Conservation (phyloP, 2,888 invertebrate species). For the Drosophila neotestacea region DNA sequence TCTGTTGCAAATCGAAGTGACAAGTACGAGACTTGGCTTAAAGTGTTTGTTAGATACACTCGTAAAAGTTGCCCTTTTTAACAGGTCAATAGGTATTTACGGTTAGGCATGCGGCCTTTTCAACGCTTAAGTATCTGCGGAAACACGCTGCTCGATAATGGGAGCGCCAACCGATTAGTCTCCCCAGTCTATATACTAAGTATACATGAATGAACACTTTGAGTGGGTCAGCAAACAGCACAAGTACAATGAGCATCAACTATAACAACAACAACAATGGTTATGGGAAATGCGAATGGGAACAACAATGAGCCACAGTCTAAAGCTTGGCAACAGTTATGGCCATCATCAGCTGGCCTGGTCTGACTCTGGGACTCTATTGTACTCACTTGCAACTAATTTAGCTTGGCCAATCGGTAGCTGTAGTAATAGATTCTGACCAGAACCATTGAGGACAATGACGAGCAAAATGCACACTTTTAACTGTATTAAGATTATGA, state of each 20-base stretch:
- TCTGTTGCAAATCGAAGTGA: constrained; percentile 17
- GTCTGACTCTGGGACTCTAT: constrained; percentile 17
- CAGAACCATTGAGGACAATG: constrained; percentile 28
- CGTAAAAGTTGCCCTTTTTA: constrained; percentile 31
- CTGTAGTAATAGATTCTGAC: constrained; percentile 14
- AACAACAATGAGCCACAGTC: constrained; percentile 51
- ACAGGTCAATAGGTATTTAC: constrained; percentile 76
- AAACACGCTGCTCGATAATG: constrained; percentile 57
- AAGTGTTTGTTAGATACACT: constrained; percentile 11
- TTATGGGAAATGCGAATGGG: constrained; percentile 49
- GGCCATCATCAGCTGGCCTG: constrained; percentile 40
- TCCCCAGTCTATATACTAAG: not conserved
- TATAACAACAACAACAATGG: constrained; percentile 19
- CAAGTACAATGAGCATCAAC: constrained; percentile 36
- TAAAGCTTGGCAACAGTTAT: constrained; percentile 53
- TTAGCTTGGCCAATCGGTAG: constrained; percentile 36
- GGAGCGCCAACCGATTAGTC: constrained; percentile 57
- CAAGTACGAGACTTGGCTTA: not conserved
- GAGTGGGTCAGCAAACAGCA: constrained; percentile 59
- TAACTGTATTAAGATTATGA: constrained; percentile 28
- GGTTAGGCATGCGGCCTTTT: constrained; percentile 59
- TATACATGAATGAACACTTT: constrained; percentile 52
- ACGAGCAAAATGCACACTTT: constrained; percentile 14
- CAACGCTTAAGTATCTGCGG: constrained; percentile 67
- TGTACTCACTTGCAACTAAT: constrained; percentile 44